Base-by-base conservation (phyloP, 2,888 invertebrate species). In the Nephrocerus scutellatus region DNA sequence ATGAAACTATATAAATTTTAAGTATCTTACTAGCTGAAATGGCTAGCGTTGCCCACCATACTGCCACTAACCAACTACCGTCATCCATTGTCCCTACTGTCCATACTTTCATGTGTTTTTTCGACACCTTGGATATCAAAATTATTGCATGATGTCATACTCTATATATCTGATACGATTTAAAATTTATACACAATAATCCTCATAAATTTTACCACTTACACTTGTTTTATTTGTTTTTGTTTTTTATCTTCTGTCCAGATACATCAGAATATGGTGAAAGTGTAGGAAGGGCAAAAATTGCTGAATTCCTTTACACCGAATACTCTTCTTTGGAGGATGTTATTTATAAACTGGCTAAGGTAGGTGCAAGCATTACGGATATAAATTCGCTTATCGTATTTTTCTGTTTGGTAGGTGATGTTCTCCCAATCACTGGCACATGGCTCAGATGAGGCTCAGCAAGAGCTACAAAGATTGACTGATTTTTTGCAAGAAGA, bases 301-400 rank as follows among this genome's bases (percentile, higher is more conserved):
- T 82, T 1, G 79, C 82, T 1, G 83, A 82, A 54, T 77, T 78
- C 36, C 70, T 83, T 6, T 82, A 83, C 69, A 81, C 82, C 2
- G 82, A 84, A 60, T 83, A 82, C 57, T 79, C 81, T 1, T 57
- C 59, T 41, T 69, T 85, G 38, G 84, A 84, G 63, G 84, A 84
- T 64, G 80, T 86, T 14, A 82, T 86, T 47, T 86, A 86, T 59
- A 84, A 84, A 54, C 70, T 86, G 33, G 84, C 84, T 15, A 84
- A 84, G 73, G 82, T 76, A 57, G 42, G 40, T 20, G 28, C 25
- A 29, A 16, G 15, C 24, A 38, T n/a, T 25, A 8, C 34, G n/a
- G 6, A 6, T 19, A 15, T 9, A 9, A 13, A 28, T 34, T 25
- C 15, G 12, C 8, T 13, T 37, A 22, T 26, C 10, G 19, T 20